Evolutionary conservation across 92 coral and sea anemone species (phyloP).

Genomic region (Epizoanthus illoricatus): DNA sequence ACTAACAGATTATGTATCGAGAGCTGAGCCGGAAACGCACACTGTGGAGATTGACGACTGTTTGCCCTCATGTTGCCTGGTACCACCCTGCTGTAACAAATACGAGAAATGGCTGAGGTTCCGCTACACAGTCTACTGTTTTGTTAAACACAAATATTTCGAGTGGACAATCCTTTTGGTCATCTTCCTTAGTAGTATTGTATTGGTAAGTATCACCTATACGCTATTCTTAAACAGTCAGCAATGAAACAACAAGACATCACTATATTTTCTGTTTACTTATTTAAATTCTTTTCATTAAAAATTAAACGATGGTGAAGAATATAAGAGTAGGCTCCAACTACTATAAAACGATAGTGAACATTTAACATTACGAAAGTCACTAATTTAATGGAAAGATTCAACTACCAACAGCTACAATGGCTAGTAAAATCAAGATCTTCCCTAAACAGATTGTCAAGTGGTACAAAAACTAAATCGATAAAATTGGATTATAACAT

Average conservation of each 20-base stretch:
- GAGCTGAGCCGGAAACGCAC: neutral
- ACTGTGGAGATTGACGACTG: slow-evolving; percentile 27
- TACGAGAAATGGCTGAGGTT: neutral
- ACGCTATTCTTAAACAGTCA: too few species aligned
- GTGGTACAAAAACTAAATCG: neutral
- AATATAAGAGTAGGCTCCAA: too few species aligned
- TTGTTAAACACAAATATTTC: slow-evolving; percentile 10
- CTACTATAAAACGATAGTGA: too few species aligned
- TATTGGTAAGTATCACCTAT: slow-evolving; percentile 13
- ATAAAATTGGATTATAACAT: too few species aligned
- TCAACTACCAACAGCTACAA: too few species aligned
- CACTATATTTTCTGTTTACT: neutral
- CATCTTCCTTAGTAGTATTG: slow-evolving; percentile 19
- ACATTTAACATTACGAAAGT: too few species aligned
- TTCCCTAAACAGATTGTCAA: neutral
- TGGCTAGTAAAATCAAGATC: too few species aligned
- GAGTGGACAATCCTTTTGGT: slow-evolving; percentile 12
- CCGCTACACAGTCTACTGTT: slow-evolving; percentile 26
- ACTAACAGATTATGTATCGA: neutral
- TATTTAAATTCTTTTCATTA: neutral
- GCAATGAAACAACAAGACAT: too few species aligned
- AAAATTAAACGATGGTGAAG: too few species aligned
- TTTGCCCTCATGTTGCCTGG: slow-evolving; percentile 9
- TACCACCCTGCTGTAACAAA: neutral
- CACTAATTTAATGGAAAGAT: too few species aligned